A percentile compares a stretch with the other conserved stretches of the same genome.
These are phyloP conservation scores for Fopius arisanus DNA, from an alignment of 1,140 invertebrate genomes.

Conservation along the genomic window DNA sequence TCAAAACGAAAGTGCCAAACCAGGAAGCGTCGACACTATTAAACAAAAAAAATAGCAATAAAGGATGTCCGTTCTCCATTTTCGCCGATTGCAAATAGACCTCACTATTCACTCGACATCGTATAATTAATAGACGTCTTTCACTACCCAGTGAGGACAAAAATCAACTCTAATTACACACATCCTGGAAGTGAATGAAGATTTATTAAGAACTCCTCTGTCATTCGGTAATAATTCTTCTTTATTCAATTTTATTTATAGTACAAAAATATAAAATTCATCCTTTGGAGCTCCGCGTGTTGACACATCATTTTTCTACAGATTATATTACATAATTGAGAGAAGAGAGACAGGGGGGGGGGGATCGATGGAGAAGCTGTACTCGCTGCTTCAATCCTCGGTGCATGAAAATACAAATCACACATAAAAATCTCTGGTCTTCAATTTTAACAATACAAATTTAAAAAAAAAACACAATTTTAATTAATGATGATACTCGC, in stretches of 20 bases:
- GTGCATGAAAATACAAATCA: not conserved
- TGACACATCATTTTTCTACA: not conserved
- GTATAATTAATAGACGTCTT: not conserved
- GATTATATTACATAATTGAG: constrained; percentile 5
- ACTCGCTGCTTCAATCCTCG: not conserved
- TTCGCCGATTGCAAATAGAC: not conserved
- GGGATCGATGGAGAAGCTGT: not conserved
- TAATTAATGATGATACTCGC: not conserved
- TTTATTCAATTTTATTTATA: constrained; percentile 6
- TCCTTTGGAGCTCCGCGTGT: not conserved
- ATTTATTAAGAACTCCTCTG: not conserved
- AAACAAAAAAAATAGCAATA: not conserved
- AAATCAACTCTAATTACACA: not conserved
- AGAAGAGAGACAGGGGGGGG: not conserved
- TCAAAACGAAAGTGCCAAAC: constrained; percentile 25
- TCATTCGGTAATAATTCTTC: not conserved
- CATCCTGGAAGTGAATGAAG: not conserved
- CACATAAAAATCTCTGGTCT: not conserved
- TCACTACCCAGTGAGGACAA: not conserved
- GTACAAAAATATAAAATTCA: constrained; percentile 12
- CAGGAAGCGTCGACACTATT: constrained; percentile 19
- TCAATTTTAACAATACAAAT: constrained; percentile 6
- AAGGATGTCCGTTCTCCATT: constrained; percentile 6
- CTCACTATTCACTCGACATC: not conserved
- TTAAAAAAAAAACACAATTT: not conserved